These are phyloP conservation scores for Heterotis niloticus DNA, from an alignment of 2,113 vertebrate genomes.

Conservation along the genomic window DNA sequence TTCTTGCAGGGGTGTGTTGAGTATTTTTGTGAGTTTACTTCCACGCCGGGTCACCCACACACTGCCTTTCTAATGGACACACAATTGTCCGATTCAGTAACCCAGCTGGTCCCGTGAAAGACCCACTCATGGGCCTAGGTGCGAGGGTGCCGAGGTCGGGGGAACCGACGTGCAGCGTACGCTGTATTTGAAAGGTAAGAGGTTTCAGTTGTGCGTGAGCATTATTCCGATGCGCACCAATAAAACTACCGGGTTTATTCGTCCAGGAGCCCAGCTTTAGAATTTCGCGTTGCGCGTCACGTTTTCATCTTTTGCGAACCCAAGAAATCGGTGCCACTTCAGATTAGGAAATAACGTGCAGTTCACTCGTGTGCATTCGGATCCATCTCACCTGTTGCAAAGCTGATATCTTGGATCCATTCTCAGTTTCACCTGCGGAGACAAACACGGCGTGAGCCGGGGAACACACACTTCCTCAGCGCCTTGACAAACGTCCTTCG, in stretches of 20 bases:
- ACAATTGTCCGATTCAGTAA: conserved; percentile 64
- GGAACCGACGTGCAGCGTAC: neutral
- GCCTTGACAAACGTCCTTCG: neutral
- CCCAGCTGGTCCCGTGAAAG: conserved; percentile 54
- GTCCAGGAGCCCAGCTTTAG: conserved; percentile 51
- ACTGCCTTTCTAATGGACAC: conserved; percentile 43
- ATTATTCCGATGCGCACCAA: conserved; percentile 45
- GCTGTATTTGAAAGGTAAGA: conserved; percentile 50
- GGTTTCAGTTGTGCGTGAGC: conserved; percentile 56
- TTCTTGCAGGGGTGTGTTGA: too few species aligned
- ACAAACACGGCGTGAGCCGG: neutral
- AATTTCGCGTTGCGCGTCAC: conserved; percentile 59
- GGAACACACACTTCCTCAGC: neutral
- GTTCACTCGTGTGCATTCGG: conserved; percentile 28
- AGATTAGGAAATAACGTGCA: conserved; percentile 28
- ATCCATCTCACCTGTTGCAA: conserved; percentile 56
- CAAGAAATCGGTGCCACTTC: conserved; percentile 10
- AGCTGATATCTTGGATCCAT: conserved; percentile 32
- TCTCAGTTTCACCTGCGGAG: conserved; percentile 47
- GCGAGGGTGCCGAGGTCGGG: neutral
- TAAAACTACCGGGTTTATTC: conserved; percentile 47
- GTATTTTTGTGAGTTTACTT: too few species aligned
- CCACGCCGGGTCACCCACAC: conserved; percentile 24
- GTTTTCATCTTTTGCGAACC: conserved; percentile 23
- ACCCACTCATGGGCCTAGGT: conserved; percentile 47